phyloP scores from a whole-genome alignment of 2,113 vertebrate genomes.

The Suricata suricatta region DNA sequence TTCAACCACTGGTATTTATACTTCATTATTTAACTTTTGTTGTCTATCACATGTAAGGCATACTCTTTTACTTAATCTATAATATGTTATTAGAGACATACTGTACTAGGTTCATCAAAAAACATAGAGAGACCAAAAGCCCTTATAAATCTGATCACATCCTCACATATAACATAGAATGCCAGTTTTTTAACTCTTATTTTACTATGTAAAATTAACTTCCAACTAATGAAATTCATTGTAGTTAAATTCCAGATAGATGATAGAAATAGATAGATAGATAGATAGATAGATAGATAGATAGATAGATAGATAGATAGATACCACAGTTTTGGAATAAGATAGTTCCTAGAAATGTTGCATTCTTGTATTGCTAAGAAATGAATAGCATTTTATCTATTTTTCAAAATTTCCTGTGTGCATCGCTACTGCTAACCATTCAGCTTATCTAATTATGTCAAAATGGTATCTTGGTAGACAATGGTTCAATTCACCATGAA shows the following conservation, averaged over 20 bases:
- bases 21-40: constrained; percentile 43
- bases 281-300: neutral
- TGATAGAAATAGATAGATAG: neutral
- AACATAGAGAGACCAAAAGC: neutral
- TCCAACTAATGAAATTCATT: constrained; percentile 42
- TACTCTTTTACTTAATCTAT: constrained; percentile 21
- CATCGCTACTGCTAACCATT: constrained; percentile 42
- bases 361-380: constrained; percentile 31
- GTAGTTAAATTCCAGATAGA: neutral
- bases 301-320: neutral
- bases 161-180: neutral
- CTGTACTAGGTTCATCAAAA: constrained; percentile 19
- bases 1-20: neutral
- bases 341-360: neutral
- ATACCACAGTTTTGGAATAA: neutral
- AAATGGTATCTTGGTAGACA: constrained; percentile 61
- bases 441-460: constrained; percentile 64
- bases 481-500: constrained; percentile 63
- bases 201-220: constrained; percentile 48
- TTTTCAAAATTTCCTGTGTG: constrained; percentile 57
- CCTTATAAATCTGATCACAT: constrained; percentile 40
- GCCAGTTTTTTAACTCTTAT: constrained; percentile 30
- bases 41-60: neutral
- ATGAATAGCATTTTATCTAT: constrained; percentile 52
- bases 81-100: neutral